Base-by-base conservation (phyloP, 1,140 invertebrate species). In the Wiebesia pumilae region DNA sequence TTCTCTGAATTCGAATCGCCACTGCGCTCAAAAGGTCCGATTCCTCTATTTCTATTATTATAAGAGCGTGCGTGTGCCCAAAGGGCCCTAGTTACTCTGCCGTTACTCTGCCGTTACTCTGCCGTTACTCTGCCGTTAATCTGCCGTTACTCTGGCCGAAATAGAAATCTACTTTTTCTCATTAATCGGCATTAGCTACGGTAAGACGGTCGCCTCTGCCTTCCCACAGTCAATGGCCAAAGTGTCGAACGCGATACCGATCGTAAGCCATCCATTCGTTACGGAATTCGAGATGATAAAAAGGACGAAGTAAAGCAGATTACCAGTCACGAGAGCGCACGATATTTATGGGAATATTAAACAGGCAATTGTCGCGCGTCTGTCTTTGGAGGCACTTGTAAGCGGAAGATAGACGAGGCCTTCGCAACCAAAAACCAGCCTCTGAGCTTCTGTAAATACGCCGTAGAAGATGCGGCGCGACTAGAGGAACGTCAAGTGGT, bases 401-500 rank as follows among this genome's bases (percentile, higher is more conserved):
- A 85, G 65, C 75, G 65, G 77, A 80, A 85, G 62, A 40, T 27
- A 71, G 58, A 4, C 62, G 38, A 30, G 75, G 54, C 3, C 21
- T 24, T 43, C 38, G 38, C 54, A 65, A 35, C 33, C 78, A 54
- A n/a, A 81, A 65, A 35, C 58, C 6, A 33, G 21, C 27, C 87
- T 88, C 87, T 87, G 88, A 33, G 21, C 27, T 87, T 88, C 87
- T 87, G 88, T 89, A 89, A 90, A 90, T 88, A 90, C 30, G 87
- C 84, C 47, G 87, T 88, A 86, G 88, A 88, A 89, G 88, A 89
- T 83, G 88, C 87, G 83, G 43, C 43, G 62, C 77, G 89, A 89
- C 89, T 91, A 82, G 84, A 85, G 89, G 90, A 90, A 88, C 88
- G 88, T 89, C 87, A 90, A 90, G 89, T 87, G 89, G 81, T 86